A percentile compares a stretch with the other conserved stretches of the same genome.
Conservation (phyloP, 2,888 invertebrate genomes). For the Amblyjoppa fuscipennis region DNA sequence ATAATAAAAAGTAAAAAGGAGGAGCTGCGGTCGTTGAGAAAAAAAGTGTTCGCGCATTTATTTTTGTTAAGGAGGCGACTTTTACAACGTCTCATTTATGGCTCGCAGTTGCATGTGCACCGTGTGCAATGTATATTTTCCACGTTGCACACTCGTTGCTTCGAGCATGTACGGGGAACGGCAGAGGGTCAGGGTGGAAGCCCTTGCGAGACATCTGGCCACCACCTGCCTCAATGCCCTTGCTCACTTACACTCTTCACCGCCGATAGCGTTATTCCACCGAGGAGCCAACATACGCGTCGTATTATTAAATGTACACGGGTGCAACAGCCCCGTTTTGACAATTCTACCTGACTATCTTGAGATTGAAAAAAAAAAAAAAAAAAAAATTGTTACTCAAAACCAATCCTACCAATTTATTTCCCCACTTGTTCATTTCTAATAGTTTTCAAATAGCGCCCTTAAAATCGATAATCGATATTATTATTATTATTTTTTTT, state of each 20-base stretch:
- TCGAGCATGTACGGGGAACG: conserved; percentile 47
- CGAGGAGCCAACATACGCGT: conserved; percentile 45
- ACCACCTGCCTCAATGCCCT: conserved; percentile 84
- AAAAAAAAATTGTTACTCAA: background rate
- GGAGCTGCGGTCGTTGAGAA: background rate
- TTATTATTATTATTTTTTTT: no score
- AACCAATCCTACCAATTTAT: background rate
- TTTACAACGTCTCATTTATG: conserved; percentile 33
- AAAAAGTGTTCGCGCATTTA: conserved; percentile 12
- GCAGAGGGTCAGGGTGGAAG: conserved; percentile 79
- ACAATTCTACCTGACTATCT: background rate
- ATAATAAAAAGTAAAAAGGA: background rate
- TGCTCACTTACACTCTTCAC: conserved; percentile 71
- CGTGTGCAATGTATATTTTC: conserved; percentile 47
- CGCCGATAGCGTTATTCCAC: conserved; percentile 68
- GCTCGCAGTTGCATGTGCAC: conserved; percentile 27
- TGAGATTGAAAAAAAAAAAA: background rate
- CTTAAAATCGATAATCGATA: background rate
- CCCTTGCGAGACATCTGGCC: conserved; percentile 84
- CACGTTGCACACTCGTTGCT: conserved; percentile 57
- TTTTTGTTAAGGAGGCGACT: conserved; percentile 25
- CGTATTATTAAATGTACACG: conserved; percentile 22
- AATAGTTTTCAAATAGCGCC: background rate
- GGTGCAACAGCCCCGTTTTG: conserved; percentile 38
- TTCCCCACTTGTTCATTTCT: background rate